A percentile compares a stretch with the other conserved stretches of the same genome.
phyloP scores from a whole-genome alignment of 2,888 invertebrate species.

The Congeria kusceri region DNA sequence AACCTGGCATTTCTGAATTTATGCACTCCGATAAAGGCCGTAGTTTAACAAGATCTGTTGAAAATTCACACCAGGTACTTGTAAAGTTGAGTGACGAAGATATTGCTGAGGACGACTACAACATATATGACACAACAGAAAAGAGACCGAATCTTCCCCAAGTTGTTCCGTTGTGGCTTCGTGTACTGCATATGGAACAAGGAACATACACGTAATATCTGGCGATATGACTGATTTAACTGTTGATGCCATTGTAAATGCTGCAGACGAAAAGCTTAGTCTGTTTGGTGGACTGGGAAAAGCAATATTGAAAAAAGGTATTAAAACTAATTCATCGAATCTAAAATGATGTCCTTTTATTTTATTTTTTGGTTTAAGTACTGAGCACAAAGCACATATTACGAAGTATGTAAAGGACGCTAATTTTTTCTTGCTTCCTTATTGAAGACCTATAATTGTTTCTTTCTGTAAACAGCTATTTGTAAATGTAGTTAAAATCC shows the following conservation, averaged over 20 bases:
- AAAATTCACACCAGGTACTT: constrained; percentile 17
- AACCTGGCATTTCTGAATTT: constrained; percentile 41
- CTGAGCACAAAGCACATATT: no score
- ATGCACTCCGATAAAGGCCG: constrained; percentile 32
- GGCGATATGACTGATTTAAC: constrained; percentile 53
- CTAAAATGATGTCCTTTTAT: no score
- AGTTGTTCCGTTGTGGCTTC: constrained; percentile 16
- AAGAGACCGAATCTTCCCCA: no score
- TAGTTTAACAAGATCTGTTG: constrained; percentile 20
- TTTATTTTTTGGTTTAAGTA: no score
- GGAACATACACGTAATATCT: constrained; percentile 27
- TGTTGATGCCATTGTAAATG: constrained; percentile 42
- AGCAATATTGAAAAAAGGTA: constrained; percentile 5
- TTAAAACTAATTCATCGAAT: no score
- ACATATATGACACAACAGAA: not conserved
- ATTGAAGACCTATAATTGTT: no score
- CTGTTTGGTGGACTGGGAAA: constrained; percentile 34
- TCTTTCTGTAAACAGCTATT: no score
- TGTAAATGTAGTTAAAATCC: no score
- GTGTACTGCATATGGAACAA: constrained; percentile 17
- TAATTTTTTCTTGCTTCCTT: no score
- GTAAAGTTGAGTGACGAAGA: constrained; percentile 16
- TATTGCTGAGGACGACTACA: constrained; percentile 9
- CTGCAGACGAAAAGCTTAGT: constrained; percentile 32
- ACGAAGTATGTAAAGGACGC: no score